Evolutionary conservation across 2,797 vertebrate species (phyloP).

Genomic region (Garrulus glandarius): DNA sequence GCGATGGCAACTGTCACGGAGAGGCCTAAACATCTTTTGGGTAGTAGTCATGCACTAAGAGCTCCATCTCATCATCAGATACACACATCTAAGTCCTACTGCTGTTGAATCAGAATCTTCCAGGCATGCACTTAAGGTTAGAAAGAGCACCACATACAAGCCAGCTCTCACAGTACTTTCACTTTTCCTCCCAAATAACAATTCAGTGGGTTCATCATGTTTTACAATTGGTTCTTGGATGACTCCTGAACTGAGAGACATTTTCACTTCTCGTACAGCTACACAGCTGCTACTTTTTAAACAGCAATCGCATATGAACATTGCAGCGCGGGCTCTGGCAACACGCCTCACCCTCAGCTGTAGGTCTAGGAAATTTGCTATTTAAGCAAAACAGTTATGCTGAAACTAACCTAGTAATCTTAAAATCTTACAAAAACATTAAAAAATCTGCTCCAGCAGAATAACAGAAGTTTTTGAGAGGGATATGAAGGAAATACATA

Average conservation of each 20-base stretch:
- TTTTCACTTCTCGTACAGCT: neutral
- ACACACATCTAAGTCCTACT: neutral
- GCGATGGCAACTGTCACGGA: neutral
- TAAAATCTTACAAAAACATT: neutral
- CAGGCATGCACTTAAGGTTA: neutral
- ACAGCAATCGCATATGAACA: neutral
- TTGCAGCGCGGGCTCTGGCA: neutral
- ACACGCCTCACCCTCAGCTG: conserved; percentile 1
- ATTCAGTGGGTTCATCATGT: neutral
- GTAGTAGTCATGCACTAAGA: neutral
- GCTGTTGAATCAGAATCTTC: neutral
- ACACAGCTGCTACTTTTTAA: conserved; percentile 53
- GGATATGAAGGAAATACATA: neutral
- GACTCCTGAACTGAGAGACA: conserved; percentile 52
- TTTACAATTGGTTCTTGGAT: conserved; percentile 34
- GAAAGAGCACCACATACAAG: neutral
- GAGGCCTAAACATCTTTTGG: neutral
- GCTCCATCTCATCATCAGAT: neutral
- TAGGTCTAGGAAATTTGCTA: conserved; percentile 24
- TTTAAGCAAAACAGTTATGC: conserved; percentile 6
- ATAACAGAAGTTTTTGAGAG: neutral
- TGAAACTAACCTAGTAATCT: neutral
- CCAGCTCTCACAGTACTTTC: neutral
- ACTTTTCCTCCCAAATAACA: neutral
- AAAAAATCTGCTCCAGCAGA: neutral